Base-by-base conservation (phyloP, 2,113 vertebrate species). In the Larimichthys crocea region DNA sequence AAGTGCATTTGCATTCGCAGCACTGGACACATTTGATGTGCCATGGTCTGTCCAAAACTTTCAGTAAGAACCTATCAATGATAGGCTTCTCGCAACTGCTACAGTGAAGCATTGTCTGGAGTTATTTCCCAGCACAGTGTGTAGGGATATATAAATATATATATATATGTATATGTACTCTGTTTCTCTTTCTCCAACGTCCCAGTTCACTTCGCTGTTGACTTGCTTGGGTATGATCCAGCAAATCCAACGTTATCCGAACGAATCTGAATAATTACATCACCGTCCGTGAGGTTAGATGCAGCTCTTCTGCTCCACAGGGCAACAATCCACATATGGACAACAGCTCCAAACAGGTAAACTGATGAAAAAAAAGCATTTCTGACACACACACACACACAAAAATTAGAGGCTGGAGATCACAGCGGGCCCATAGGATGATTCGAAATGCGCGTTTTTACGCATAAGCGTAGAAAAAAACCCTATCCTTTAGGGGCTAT, bases 1-100 rank as follows among this genome's bases (percentile, higher is more conserved):
- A 93, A 91, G 96, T 97, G 94, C 97, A 99, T 93, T 99, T 99
- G 94, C 98, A 99, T 88, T 99, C 98, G 92, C 97, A 99, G 93
- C 98, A 99, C 94, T 98, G 98, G 61, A 99, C 98, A 82, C 98
- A 99, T 88, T 99, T 97, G 83, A 97, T 95, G 90, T 99, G 98
- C 98, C 98, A 99, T 77, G 97, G 97, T 93, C 97, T 96, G 96
- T 99, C 98, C 96, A 99, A 92, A 93, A 99, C 98, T 94, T 97
- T 99, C 85, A 99, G 96, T 90, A 99, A 89, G 94, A 99, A 99
- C 91, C 97, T 96, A 94, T 99, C 98, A 81, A 97, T 92, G 83
- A 99, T 99, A 92, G 98, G 97, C 94, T 98, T 96, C 87, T 99
- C 97, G 94, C 98, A 99, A 91, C 96, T 96, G 74, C 97, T 96